Base-by-base conservation (phyloP, 1,140 invertebrate species). In the Stegodyphus dumicola region DNA sequence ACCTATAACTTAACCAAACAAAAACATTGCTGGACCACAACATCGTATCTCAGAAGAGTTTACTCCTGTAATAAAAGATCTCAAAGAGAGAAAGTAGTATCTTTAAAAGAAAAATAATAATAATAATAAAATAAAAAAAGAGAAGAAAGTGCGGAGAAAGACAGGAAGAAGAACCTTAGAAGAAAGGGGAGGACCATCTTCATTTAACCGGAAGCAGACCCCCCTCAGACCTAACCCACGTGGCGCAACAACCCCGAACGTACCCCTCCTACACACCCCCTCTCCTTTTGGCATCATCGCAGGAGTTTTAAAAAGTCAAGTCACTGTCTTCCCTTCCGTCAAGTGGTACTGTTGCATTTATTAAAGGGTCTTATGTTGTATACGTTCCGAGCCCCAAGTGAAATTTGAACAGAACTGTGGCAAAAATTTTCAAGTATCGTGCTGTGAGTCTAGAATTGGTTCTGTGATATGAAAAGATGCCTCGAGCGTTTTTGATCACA, bases 401-500 rank as follows among this genome's bases (percentile, higher is more conserved):
- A 15, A 10, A 15, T 15, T 10, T 9, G 9, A 9, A 60, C 9
- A 60, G 56, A 60, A 60, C 56, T 60, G 9, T 60, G 56, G 15
- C 15, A 10, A 60, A 9, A 2, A 9, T 60, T 9, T 10, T 60
- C 15, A 33, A 15, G 56, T 10, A 1, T 60, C 56, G 56, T 60
- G 56, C 56, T 5, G 56, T 60, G 56, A 60, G 1, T 60, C 15
- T 9, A 15, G 56, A 67, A 67, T 67, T 78, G 33, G 33, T 66
- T 66, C 77, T 78, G 64, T 85, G 75, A 66, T 75, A 75, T 33
- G 48, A 9, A 67, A 77, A 69, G 13, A 88, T 88, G 88, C 88
- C 88, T 13, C 85, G 88, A 11, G 86, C 88, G 15, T 88, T 88
- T 74, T 52, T 88, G 7, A 88, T 88, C 76, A 88, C 87, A 15